A percentile compares a stretch with the other conserved stretches of the same genome.
Evolutionary conservation across 2,113 vertebrate genomes (phyloP).

Genomic region (Cryptomyrus ogoouensis): DNA sequence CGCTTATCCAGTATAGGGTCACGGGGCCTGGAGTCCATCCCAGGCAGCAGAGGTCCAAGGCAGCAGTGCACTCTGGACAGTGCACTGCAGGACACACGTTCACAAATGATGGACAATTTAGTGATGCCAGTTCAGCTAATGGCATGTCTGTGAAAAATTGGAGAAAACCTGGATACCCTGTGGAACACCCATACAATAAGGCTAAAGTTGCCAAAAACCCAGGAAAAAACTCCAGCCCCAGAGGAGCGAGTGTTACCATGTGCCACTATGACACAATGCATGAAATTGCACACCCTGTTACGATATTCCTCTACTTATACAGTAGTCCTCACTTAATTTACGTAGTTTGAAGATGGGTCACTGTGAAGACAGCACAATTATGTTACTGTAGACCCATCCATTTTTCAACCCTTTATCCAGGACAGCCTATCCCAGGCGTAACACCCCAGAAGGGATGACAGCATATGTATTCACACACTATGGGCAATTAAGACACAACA

Average conservation of each 20-base stretch:
- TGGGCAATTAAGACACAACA: not conserved
- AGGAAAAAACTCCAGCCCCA: not conserved
- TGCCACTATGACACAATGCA: not conserved
- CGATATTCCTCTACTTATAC: not conserved
- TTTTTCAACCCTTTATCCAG: not conserved
- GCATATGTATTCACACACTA: not conserved
- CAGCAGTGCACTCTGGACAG: not conserved
- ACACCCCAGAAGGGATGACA: not conserved
- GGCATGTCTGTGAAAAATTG: not conserved
- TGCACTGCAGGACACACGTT: not conserved
- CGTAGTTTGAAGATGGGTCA: not conserved
- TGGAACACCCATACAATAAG: not conserved
- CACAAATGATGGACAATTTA: not conserved
- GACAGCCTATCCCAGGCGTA: not conserved
- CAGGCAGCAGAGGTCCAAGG: not conserved
- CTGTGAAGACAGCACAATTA: not conserved
- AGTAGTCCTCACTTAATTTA: not conserved
- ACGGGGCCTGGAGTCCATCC: not conserved
- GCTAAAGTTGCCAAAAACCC: not conserved
- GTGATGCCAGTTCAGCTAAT: not conserved
- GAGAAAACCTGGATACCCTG: not conserved
- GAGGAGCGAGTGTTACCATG: not conserved
- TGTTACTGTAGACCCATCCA: not conserved
- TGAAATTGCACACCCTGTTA: not conserved
- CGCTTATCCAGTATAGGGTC: not conserved